phyloP scores from a whole-genome alignment of 2,888 invertebrate species.

The Epirrita christyi region DNA sequence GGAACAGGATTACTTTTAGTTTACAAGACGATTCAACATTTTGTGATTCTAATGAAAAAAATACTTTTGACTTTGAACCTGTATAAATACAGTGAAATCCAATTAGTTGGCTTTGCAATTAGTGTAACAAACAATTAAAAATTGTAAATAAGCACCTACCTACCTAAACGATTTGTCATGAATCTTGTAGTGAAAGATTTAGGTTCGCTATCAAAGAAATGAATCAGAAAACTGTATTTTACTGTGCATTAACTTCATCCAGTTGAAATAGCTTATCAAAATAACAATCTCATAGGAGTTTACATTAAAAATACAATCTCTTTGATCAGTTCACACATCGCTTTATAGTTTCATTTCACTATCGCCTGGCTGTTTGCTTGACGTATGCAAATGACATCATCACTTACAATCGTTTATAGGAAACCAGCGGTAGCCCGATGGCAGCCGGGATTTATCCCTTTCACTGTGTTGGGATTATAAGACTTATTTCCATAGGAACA shows the following conservation, averaged over 20 bases:
- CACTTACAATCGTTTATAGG: neutral
- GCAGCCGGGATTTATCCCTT: no score
- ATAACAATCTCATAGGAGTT: slow-evolving; percentile 33
- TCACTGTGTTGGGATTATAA: no score
- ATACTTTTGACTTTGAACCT: no score
- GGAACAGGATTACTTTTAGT: no score
- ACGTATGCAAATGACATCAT: slow-evolving; percentile 39
- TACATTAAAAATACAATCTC: slow-evolving; percentile 33
- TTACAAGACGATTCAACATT: no score
- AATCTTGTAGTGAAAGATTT: neutral
- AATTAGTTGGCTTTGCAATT: no score
- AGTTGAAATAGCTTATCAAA: slow-evolving; percentile 21
- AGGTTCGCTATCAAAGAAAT: neutral
- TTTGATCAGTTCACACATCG: slow-evolving; percentile 45
- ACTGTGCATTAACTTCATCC: slow-evolving; percentile 17
- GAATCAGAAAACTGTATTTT: neutral
- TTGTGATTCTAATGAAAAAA: no score
- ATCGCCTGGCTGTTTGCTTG: slow-evolving; percentile 21
- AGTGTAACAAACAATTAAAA: no score
- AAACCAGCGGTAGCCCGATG: no score
- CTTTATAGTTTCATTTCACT: slow-evolving; percentile 30
- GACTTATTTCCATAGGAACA: no score
- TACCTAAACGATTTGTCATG: neutral
- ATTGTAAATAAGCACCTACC: no score
- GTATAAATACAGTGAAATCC: no score